A percentile compares a stretch with the other conserved stretches of the same genome.
Conservation (phyloP, 2,797 vertebrate species). For the Melopsittacus undulatus region DNA sequence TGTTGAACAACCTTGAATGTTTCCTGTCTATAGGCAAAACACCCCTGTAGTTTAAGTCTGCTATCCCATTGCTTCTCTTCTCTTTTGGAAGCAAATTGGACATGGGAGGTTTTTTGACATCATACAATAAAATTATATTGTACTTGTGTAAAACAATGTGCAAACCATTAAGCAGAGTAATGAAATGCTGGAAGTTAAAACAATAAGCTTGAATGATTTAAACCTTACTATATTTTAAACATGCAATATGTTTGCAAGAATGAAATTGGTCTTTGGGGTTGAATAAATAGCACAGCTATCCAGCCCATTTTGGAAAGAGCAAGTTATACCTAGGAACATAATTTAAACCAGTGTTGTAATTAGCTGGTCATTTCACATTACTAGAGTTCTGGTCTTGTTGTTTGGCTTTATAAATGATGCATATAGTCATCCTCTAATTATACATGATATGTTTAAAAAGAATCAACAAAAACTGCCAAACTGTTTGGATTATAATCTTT, state of each 20-base stretch:
- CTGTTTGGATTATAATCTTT: slow-evolving; percentile 31
- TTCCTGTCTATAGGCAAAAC: slow-evolving; percentile 2
- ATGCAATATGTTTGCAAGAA: slow-evolving; percentile 54
- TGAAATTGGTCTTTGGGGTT: slow-evolving; percentile 59
- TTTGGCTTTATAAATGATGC: slow-evolving; percentile 38
- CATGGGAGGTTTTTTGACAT: neutral
- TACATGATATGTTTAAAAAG: neutral
- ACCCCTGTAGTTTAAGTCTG: neutral
- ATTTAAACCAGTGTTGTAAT: slow-evolving; percentile 54
- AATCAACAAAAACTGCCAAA: neutral
- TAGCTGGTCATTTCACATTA: slow-evolving; percentile 44
- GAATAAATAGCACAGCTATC: slow-evolving; percentile 49
- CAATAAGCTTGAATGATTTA: slow-evolving; percentile 54
- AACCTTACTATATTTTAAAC: slow-evolving; percentile 53
- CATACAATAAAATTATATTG: slow-evolving; percentile 5
- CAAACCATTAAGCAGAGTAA: slow-evolving; percentile 56
- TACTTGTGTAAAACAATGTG: slow-evolving; percentile 52
- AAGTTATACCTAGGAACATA: slow-evolving; percentile 43
- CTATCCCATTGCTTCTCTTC: neutral
- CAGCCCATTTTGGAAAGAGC: slow-evolving; percentile 50
- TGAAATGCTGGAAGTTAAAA: slow-evolving; percentile 59
- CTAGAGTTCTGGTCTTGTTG: slow-evolving; percentile 24
- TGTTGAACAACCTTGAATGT: neutral
- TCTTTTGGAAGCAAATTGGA: slow-evolving; percentile 3
- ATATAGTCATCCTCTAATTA: slow-evolving; percentile 38